Base-by-base conservation (phyloP, 1,140 invertebrate genomes). In the Drosophila ercepeae region DNA sequence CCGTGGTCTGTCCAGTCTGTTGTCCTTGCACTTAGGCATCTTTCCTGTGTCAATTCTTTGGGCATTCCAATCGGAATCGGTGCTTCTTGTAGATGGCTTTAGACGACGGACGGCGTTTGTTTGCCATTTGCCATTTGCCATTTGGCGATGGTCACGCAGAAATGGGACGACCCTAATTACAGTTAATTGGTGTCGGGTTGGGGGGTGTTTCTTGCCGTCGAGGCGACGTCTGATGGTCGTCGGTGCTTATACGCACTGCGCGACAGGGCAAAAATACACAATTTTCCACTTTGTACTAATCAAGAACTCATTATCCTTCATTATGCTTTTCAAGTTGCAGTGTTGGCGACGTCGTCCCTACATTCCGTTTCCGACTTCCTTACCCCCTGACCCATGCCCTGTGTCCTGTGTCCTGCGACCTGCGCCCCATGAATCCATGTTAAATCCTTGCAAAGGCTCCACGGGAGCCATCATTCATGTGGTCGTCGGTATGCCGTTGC, bases 281-380 rank as follows among this genome's bases (percentile, higher is more conserved):
- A 79, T 79, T 79, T 79, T 79, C 76, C 76, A 79, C 76, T 79
- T 79, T 79, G 76, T 79, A 79, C 76, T 79, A 79, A 79, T 79
- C 76, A 79, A 78, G 76, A 79, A 79, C 76, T 79, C 76, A 79
- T 79, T 79, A 79, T 79, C 76, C 75, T 79, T 79, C 76, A 79
- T 79, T 79, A 79, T 79, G 76, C 76, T 74, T 79, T 79, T 74
- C 75, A 73, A 78, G 75, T 51, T 73, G 75, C 69, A 54, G 75
- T 78, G 75, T 54, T 41, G 64, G 57, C 72, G 29, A 58, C 65
- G 52, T 48, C 55, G 53, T 46, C 44, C 6, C 3, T 4, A 42
- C 55, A 3, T 3, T 13, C 45, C 44, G 1, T 7, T 3, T 4
- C n/a, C 29, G 2, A 11, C 4, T 9, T n/a, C 9, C 2, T n/a